These are phyloP conservation scores for Drosophila mimica DNA, from an alignment of 2,888 invertebrate genomes.

Conservation along the genomic window DNA sequence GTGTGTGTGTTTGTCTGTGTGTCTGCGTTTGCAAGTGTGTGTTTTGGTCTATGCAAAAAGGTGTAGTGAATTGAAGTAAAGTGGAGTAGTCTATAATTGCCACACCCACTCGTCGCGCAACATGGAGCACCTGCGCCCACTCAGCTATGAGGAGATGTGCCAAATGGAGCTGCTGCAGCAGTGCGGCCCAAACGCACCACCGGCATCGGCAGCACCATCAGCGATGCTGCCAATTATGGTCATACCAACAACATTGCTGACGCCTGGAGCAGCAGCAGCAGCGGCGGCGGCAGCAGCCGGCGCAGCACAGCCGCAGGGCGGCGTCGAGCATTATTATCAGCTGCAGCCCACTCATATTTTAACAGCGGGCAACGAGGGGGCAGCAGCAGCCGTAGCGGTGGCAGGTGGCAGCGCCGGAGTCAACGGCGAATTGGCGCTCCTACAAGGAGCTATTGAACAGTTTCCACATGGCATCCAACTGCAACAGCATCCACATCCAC, in stretches of 20 bases:
- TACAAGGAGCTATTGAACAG: constrained; percentile 68
- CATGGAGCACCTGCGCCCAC: constrained; percentile 83
- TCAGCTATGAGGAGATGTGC: constrained; percentile 84
- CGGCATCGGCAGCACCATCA: constrained; percentile 62
- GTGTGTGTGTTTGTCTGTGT: not conserved
- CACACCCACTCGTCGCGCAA: constrained; percentile 26
- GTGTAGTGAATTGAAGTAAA: constrained; percentile 18
- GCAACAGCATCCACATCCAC: constrained; percentile 75
- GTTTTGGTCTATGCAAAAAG: constrained; percentile 38
- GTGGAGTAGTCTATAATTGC: constrained; percentile 18
- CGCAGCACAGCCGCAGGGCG: constrained; percentile 44
- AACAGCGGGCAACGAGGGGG: constrained; percentile 57
- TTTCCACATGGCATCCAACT: constrained; percentile 68
- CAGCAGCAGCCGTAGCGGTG: constrained; percentile 37
- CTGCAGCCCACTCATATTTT: constrained; percentile 82
- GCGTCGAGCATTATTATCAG: constrained; percentile 79
- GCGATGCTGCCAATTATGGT: constrained; percentile 84
- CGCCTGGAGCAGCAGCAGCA: constrained; percentile 54
- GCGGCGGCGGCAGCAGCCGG: constrained; percentile 55
- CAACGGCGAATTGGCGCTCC: constrained; percentile 74
- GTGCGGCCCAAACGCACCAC: constrained; percentile 30
- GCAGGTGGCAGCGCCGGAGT: constrained; percentile 33
- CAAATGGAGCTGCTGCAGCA: constrained; percentile 83
- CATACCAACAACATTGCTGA: constrained; percentile 82
- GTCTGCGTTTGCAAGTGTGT: constrained; percentile 15